phyloP scores from a whole-genome alignment of 2,113 vertebrate species.

The Herpetotheres cachinnans region DNA sequence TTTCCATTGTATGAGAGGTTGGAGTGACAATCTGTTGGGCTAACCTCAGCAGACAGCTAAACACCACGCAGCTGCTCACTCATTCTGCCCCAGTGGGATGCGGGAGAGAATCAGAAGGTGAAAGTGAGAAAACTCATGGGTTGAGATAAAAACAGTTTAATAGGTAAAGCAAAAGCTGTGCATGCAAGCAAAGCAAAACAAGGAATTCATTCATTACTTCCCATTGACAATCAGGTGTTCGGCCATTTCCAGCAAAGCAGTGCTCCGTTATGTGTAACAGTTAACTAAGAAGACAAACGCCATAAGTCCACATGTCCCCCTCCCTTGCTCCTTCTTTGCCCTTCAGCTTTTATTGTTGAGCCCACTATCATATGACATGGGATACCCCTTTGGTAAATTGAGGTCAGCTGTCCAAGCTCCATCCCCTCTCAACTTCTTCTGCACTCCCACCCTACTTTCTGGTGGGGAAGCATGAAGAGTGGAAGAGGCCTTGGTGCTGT shows the following conservation, averaged over 20 bases:
- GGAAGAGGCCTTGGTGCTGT: background rate
- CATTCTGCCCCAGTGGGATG: background rate
- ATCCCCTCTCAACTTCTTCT: background rate
- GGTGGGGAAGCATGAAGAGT: background rate
- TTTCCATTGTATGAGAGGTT: background rate
- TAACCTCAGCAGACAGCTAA: background rate
- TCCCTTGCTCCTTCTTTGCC: background rate
- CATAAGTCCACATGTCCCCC: background rate
- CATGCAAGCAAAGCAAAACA: background rate
- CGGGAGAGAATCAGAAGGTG: background rate
- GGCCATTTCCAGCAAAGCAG: background rate
- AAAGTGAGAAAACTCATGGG: background rate
- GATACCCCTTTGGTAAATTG: background rate
- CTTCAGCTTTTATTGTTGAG: background rate
- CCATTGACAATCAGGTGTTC: background rate
- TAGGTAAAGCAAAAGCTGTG: background rate
- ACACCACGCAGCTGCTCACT: background rate
- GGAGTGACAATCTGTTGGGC: background rate
- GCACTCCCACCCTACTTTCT: background rate
- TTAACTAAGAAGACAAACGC: background rate
- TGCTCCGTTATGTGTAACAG: fast-evolving
- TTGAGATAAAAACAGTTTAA: background rate
- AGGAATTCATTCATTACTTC: background rate
- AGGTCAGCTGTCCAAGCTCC: background rate
- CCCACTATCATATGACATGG: background rate